A percentile compares a stretch with the other conserved stretches of the same genome.
Conservation (phyloP, 2,113 vertebrate species). For the Malurus melanocephalus region DNA sequence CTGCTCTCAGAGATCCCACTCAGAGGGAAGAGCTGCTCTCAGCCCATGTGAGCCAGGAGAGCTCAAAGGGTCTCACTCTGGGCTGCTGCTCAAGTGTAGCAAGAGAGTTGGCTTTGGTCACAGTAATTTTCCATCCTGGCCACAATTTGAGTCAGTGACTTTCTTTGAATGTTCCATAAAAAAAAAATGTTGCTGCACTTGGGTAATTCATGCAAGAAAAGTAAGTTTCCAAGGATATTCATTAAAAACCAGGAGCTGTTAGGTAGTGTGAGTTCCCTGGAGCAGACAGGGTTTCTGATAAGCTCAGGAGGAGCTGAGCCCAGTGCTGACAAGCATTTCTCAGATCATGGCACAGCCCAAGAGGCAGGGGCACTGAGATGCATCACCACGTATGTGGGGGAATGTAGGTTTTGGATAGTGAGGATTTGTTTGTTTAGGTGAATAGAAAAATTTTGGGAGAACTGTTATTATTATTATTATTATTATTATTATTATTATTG, state of each 20-base stretch:
- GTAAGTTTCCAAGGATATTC: neutral
- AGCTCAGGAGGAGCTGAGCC: neutral
- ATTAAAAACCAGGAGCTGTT: neutral
- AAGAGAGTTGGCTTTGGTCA: neutral
- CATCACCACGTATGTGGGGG: neutral
- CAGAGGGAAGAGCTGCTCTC: neutral
- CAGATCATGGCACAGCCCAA: fast-evolving
- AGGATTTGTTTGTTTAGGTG: too few species aligned
- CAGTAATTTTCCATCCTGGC: neutral
- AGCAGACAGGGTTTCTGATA: neutral
- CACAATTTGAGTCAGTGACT: neutral
- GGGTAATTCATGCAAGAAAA: neutral
- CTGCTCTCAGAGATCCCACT: neutral
- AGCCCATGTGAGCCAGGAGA: neutral
- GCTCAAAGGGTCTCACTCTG: neutral
- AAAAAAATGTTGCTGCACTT: neutral
- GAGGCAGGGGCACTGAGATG: neutral
- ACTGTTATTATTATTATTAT: too few species aligned
- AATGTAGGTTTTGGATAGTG: too few species aligned
- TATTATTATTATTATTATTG: too few species aligned
- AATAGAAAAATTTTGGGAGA: too few species aligned
- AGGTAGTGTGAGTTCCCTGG: neutral
- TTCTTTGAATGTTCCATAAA: neutral
- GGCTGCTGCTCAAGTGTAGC: neutral
- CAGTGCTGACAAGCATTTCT: neutral